These are phyloP conservation scores for Hylomyscus alleni DNA, from an alignment of 2,797 vertebrate species.

Conservation along the genomic window DNA sequence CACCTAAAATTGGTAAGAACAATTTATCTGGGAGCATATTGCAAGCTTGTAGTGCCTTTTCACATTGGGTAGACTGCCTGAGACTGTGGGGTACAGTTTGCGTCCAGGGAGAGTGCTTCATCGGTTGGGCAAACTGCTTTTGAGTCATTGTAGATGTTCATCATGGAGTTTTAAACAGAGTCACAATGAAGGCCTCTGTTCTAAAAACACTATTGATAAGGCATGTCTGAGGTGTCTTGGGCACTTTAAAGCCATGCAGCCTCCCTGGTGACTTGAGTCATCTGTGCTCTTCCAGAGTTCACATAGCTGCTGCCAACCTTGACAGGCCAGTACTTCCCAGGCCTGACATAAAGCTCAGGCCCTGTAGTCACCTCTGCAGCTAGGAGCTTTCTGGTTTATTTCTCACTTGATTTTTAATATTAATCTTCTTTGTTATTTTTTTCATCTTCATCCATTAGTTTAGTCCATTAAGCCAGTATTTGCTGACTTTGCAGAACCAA, in stretches of 20 bases:
- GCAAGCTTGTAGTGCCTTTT: slow-evolving; percentile 27
- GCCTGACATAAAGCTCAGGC: neutral
- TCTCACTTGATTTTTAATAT: neutral
- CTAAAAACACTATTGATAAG: neutral
- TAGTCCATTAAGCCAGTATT: neutral
- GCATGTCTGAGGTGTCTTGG: slow-evolving; percentile 17
- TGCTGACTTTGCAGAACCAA: slow-evolving; percentile 20
- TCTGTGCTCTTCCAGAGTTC: neutral
- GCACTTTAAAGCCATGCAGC: neutral
- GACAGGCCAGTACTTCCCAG: neutral
- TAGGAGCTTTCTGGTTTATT: slow-evolving; percentile 20
- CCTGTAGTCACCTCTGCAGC: neutral
- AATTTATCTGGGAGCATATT: slow-evolving; percentile 27
- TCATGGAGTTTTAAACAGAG: neutral
- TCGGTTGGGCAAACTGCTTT: slow-evolving; percentile 9
- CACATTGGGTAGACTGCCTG: neutral
- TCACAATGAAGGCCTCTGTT: slow-evolving; percentile 24
- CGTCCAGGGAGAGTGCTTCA: neutral
- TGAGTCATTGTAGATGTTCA: slow-evolving; percentile 17
- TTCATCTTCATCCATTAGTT: slow-evolving; percentile 6
- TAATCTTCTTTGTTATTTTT: slow-evolving; percentile 44
- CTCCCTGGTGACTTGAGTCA: neutral
- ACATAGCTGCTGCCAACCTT: neutral
- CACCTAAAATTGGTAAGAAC: neutral
- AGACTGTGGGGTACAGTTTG: neutral